Percentiles rank a stretch among this genome's conserved stretches.
phyloP scores from a whole-genome alignment of 2,797 vertebrate species.

The Anguilla marmorata region DNA sequence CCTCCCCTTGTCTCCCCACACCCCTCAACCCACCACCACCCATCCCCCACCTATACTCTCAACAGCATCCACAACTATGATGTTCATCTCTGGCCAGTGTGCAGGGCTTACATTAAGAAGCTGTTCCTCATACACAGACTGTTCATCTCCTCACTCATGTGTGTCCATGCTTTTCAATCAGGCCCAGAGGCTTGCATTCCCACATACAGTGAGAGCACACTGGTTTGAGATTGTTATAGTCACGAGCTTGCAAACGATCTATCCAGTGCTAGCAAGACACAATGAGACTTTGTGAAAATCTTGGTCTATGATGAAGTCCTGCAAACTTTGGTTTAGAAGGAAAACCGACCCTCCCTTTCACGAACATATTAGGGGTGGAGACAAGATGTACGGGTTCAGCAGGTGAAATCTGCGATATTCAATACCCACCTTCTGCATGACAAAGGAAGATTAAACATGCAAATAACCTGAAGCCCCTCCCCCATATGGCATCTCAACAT shows the following conservation, averaged over 20 bases:
- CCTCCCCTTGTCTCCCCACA: neutral
- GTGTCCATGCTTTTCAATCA: neutral
- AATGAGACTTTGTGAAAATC: neutral
- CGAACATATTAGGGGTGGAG: neutral
- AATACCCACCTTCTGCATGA: neutral
- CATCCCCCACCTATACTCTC: neutral
- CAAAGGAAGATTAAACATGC: constrained; percentile 5
- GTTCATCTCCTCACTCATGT: neutral
- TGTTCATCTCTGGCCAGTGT: neutral
- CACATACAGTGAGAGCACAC: neutral
- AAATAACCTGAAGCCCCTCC: constrained; percentile 14
- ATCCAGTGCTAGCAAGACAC: neutral
- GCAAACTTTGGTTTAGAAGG: neutral
- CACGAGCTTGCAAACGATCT: neutral
- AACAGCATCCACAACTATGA: neutral
- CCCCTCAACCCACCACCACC: neutral
- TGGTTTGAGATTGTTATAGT: neutral
- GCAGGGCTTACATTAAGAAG: neutral
- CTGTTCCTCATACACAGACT: neutral
- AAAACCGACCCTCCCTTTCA: neutral
- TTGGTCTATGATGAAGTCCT: neutral
- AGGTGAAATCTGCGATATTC: neutral
- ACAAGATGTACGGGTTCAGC: neutral
- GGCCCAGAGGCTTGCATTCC: neutral
- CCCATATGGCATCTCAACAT: neutral